These are phyloP conservation scores for Patella ulyssiponensis DNA, from an alignment of 2,888 invertebrate species.

Conservation along the genomic window DNA sequence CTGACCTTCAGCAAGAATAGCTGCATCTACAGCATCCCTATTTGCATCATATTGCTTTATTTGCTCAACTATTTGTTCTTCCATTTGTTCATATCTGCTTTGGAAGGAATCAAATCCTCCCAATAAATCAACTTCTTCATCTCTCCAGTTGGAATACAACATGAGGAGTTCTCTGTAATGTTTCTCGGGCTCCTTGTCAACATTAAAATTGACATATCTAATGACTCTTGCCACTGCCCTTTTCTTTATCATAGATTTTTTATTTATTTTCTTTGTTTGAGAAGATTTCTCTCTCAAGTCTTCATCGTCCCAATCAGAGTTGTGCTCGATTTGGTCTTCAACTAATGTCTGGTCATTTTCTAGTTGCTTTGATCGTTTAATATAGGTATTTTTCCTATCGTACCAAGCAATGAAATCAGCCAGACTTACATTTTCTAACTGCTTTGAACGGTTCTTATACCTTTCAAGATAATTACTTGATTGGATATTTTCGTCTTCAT, in stretches of 20 bases:
- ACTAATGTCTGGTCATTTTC: too few relatives aligned
- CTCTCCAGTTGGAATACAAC: slow-evolving; percentile 49
- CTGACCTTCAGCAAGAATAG: slow-evolving; percentile 26
- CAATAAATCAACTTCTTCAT: slow-evolving; percentile 45
- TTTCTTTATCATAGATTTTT: slow-evolving; percentile 19
- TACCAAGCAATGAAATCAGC: slow-evolving; percentile 39
- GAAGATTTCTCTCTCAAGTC: slow-evolving; percentile 16
- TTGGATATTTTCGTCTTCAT: slow-evolving; percentile 31
- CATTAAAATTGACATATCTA: slow-evolving; percentile 42
- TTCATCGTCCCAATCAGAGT: slow-evolving; percentile 25
- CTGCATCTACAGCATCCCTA: slow-evolving; percentile 31
- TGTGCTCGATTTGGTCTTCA: too few relatives aligned
- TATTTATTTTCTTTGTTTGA: slow-evolving; percentile 27
- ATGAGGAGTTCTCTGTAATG: slow-evolving; percentile 55
- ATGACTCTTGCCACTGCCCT: slow-evolving; percentile 25
- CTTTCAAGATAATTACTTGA: slow-evolving; percentile 32
- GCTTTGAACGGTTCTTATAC: slow-evolving; percentile 38
- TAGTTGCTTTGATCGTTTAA: not conserved
- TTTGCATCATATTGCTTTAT: slow-evolving; percentile 33
- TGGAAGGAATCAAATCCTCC: not conserved
- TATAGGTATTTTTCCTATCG: slow-evolving; percentile 10
- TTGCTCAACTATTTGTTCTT: slow-evolving; percentile 21
- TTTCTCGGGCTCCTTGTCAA: slow-evolving; percentile 45
- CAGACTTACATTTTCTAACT: slow-evolving; percentile 29
- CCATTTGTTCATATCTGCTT: slow-evolving; percentile 6